phyloP scores from a whole-genome alignment of 2,113 vertebrate genomes.

The Terrapene triunguis region DNA sequence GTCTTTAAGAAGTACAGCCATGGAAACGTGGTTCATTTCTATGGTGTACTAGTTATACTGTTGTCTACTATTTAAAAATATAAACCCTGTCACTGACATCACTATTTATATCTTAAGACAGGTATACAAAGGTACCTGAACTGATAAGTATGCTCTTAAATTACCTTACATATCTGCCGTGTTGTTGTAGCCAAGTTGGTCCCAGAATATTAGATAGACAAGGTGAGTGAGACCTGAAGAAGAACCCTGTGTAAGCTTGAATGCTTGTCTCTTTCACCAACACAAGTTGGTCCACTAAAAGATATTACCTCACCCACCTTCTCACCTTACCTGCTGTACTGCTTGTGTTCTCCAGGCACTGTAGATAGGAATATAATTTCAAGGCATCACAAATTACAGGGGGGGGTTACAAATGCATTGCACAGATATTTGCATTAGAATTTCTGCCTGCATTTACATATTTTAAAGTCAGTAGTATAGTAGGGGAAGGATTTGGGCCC shows the following conservation, averaged over 20 bases:
- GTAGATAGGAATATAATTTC: background rate
- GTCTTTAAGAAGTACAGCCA: slow-evolving; percentile 33
- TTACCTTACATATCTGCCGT: background rate
- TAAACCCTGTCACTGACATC: background rate
- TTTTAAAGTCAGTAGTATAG: background rate
- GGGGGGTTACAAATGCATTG: background rate
- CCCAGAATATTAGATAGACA: background rate
- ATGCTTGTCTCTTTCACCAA: background rate
- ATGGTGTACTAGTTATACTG: background rate
- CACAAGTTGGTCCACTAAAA: background rate
- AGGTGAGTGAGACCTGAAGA: background rate
- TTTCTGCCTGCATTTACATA: background rate
- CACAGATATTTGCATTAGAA: background rate
- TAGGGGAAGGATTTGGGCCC: background rate
- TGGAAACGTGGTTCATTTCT: background rate
- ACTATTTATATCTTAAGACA: background rate
- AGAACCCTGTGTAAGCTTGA: background rate
- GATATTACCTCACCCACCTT: background rate
- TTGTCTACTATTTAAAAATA: background rate
- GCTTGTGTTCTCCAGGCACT: background rate
- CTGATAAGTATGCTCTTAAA: background rate
- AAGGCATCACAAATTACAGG: background rate
- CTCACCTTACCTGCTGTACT: background rate
- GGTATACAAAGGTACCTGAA: background rate
- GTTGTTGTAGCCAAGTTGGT: background rate